Conservation (phyloP, 2,113 vertebrate species). For the Aviceda subcristata region DNA sequence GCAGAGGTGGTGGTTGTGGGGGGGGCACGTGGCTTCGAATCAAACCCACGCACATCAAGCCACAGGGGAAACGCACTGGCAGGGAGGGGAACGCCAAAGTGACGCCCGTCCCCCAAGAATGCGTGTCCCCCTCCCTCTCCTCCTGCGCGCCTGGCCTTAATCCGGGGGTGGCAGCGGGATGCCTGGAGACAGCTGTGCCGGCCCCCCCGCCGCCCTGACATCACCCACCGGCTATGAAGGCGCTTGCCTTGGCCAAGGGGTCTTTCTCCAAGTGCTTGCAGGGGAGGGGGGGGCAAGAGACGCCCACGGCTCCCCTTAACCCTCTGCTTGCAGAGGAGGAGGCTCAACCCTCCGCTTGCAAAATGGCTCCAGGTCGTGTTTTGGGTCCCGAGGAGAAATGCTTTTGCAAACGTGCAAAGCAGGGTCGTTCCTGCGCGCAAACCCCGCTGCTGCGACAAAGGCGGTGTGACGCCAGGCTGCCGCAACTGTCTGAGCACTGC, state of each 20-base stretch:
- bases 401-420: fast-evolving
- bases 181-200: slow-evolving; percentile 70
- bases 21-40: neutral
- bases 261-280: neutral
- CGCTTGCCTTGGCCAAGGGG: neutral
- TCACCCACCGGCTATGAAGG: slow-evolving; percentile 6
- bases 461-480: fast-evolving
- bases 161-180: slow-evolving; percentile 35
- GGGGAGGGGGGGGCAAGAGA: neutral
- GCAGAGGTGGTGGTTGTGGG: fast-evolving
- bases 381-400: neutral
- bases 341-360: fast-evolving
- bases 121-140: neutral
- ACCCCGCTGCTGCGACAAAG: neutral
- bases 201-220: neutral
- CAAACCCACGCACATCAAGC: neutral
- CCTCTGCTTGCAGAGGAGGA: neutral
- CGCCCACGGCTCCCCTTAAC: neutral
- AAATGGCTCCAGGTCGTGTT: neutral
- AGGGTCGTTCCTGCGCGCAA: fast-evolving
- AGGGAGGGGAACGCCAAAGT: neutral
- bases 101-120: slow-evolving; percentile 62
- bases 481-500: fast-evolving
- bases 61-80: fast-evolving
- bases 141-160: neutral